Evolutionary conservation across 2,888 invertebrate species (phyloP).

Genomic region (Mactromeris polynyma): DNA sequence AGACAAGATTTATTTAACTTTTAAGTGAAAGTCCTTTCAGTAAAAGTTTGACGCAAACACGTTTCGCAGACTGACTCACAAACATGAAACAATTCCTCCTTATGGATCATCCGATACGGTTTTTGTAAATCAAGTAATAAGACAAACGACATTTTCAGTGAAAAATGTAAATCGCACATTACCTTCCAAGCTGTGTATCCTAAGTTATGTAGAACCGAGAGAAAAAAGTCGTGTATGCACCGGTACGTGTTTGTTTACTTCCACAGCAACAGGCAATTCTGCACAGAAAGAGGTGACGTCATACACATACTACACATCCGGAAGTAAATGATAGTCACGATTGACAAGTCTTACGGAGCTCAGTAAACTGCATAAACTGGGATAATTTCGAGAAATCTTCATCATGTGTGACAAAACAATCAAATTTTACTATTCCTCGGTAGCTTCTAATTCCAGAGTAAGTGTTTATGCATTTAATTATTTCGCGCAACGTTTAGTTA

Average conservation of each 20-base stretch:
- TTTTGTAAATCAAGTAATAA: too few relatives aligned
- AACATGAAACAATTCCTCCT: too few relatives aligned
- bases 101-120: too few relatives aligned
- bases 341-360: neutral
- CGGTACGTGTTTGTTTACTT: conserved; percentile 80
- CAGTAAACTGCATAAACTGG: neutral
- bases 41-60: too few relatives aligned
- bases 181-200: neutral
- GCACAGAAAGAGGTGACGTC: conserved; percentile 67
- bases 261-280: conserved; percentile 78
- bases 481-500: neutral
- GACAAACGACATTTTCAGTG: neutral
- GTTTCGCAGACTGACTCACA: too few relatives aligned
- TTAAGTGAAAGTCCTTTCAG: too few relatives aligned
- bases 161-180: neutral
- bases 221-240: conserved; percentile 66
- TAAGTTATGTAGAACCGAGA: neutral
- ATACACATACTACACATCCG: conserved; percentile 50
- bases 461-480: conserved; percentile 38
- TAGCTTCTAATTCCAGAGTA: conserved; percentile 72
- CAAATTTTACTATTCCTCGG: conserved; percentile 68
- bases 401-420: conserved; percentile 54
- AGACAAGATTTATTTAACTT: too few relatives aligned
- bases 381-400: conserved; percentile 10
- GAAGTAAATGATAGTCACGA: conserved; percentile 50